A percentile compares a stretch with the other conserved stretches of the same genome.
Conservation (phyloP, 2,797 vertebrate genomes). For the Pteropus rufus region DNA sequence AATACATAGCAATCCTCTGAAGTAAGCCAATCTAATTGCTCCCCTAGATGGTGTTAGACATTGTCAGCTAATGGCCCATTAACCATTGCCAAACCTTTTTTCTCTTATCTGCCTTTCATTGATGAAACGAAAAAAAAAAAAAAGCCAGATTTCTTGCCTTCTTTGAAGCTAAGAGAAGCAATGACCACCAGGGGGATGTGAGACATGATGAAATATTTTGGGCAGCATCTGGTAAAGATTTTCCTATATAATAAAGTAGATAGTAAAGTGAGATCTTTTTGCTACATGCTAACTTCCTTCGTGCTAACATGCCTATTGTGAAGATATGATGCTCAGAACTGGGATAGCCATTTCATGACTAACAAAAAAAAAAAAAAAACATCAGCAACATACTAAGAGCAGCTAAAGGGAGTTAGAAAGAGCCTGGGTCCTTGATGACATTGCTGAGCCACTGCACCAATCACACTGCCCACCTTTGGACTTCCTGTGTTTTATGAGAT, state of each 20-base stretch:
- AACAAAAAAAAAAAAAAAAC: not conserved
- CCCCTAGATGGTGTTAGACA: not conserved
- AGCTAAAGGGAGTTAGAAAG: not conserved
- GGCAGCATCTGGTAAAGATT: not conserved
- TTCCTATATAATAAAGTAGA: not conserved
- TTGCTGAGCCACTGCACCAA: not conserved
- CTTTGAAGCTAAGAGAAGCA: not conserved
- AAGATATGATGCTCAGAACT: not conserved
- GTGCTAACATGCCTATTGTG: not conserved
- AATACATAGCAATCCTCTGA: not conserved
- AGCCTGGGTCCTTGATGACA: not conserved
- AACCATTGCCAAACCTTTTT: not conserved
- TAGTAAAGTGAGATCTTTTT: not conserved
- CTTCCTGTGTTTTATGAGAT: not conserved
- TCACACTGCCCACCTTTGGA: not conserved
- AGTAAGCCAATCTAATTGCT: not conserved
- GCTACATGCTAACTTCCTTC: not conserved
- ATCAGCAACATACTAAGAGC: not conserved
- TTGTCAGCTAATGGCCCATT: not conserved
- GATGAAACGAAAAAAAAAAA: not conserved
- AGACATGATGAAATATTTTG: not conserved
- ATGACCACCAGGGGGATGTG: not conserved
- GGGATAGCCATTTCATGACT: not conserved
- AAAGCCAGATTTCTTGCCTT: not conserved
- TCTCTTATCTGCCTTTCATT: not conserved